Percentiles rank a stretch among this genome's conserved stretches.
phyloP scores from a whole-genome alignment of 2,113 vertebrate genomes.

The Seriola quinqueradiata region DNA sequence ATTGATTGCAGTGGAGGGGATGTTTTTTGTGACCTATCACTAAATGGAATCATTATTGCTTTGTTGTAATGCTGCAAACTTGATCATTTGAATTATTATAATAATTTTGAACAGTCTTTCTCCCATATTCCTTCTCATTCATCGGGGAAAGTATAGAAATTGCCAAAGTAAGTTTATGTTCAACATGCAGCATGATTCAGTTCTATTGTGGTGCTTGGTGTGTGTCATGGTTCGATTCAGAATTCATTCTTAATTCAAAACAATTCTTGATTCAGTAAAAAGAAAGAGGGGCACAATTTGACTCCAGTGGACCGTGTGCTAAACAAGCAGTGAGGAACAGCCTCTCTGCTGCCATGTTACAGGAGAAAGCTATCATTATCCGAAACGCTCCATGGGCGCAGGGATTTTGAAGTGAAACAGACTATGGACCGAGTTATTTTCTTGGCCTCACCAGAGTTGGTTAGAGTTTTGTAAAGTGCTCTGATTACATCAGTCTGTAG shows the following conservation, averaged over 20 bases:
- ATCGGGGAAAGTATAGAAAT: too few species aligned
- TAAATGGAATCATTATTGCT: neutral
- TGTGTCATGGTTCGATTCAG: too few species aligned
- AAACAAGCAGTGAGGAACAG: neutral
- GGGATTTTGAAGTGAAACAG: neutral
- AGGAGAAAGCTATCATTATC: neutral
- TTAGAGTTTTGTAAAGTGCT: neutral
- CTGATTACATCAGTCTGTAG: too few species aligned
- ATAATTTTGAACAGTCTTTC: too few species aligned
- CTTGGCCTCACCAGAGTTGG: neutral
- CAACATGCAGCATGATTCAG: too few species aligned
- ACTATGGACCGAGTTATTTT: neutral
- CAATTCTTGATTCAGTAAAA: neutral
- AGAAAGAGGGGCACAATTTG: neutral
- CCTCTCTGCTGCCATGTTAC: neutral
- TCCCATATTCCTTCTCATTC: too few species aligned
- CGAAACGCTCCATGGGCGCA: neutral
- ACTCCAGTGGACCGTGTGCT: neutral
- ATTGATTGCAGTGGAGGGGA: neutral
- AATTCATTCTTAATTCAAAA: neutral
- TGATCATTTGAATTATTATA: too few species aligned
- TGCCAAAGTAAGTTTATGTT: too few species aligned
- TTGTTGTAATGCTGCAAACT: neutral
- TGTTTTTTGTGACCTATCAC: neutral
- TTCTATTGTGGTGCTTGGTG: too few species aligned